Conservation (phyloP, 2,797 vertebrate genomes). For the Basileuterus tristriatus region DNA sequence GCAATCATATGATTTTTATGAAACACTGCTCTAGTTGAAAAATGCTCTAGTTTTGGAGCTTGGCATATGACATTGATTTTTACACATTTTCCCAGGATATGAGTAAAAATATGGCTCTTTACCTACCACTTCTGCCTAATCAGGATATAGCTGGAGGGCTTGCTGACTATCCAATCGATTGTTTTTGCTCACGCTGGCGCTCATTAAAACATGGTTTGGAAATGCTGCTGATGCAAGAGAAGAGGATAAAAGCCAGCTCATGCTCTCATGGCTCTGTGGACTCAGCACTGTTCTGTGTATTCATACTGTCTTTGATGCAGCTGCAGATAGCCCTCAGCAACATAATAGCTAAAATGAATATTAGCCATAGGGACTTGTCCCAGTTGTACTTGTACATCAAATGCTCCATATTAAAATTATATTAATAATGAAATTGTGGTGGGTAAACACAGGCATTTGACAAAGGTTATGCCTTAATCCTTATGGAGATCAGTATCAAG, state of each 20-base stretch:
- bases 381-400: not conserved
- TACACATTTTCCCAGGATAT: not conserved
- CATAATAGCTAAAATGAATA: not conserved
- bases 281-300: slow-evolving; percentile 36
- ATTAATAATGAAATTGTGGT: not conserved
- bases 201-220: slow-evolving; percentile 11
- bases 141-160: not conserved
- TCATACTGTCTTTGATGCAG: not conserved
- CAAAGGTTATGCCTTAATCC: not conserved
- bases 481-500: not conserved
- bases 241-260: slow-evolving; percentile 41
- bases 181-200: not conserved
- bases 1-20: not conserved
- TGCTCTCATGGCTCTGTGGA: not conserved
- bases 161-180: slow-evolving; percentile 4
- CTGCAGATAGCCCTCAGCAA: not conserved
- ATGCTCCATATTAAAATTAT: not conserved
- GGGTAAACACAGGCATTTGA: not conserved
- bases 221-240: slow-evolving; percentile 34
- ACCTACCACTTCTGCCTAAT: not conserved
- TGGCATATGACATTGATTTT: not conserved
- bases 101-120: not conserved
- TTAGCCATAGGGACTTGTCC: not conserved
- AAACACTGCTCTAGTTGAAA: too few species aligned
- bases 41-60: not conserved